phyloP scores from a whole-genome alignment of 2,797 vertebrate genomes.

The Characodon lateralis region DNA sequence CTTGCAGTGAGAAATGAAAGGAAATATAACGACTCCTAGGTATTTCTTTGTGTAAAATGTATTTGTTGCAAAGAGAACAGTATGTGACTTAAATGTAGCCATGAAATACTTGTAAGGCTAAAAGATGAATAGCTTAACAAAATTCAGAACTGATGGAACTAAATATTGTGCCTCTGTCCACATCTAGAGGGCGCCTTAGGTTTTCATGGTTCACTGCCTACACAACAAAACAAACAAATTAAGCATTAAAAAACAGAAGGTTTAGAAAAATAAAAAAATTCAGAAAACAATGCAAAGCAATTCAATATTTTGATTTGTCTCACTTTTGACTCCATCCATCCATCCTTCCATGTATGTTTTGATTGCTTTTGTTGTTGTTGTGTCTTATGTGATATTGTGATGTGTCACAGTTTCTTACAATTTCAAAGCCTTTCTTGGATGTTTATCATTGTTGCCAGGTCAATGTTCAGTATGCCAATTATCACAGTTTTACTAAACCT shows the following conservation, averaged over 20 bases:
- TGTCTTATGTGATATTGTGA: too few relatives aligned
- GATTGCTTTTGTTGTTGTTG: too few relatives aligned
- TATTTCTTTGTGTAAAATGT: conserved; percentile 4
- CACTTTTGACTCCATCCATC: not conserved
- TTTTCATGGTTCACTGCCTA: not conserved
- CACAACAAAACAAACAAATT: not conserved
- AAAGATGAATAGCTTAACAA: not conserved
- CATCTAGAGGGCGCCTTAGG: conserved; percentile 5
- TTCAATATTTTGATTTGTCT: not conserved
- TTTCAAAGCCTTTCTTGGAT: too few relatives aligned
- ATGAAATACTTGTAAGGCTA: not conserved
- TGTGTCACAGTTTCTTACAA: too few relatives aligned
- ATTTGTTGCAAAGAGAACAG: conserved; percentile 6
- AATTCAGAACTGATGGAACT: not conserved
- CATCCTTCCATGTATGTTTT: too few relatives aligned
- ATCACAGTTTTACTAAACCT: not conserved
- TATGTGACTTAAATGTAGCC: not conserved
- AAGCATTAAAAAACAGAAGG: not conserved
- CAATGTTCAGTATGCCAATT: too few relatives aligned
- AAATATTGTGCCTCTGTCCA: conserved; percentile 1
- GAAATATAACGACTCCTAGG: not conserved
- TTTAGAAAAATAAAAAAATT: not conserved
- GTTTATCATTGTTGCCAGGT: too few relatives aligned
- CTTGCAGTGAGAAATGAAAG: conserved; percentile 1
- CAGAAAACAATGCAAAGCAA: not conserved